These are phyloP conservation scores for Philaenus spumarius DNA, from an alignment of 1,140 invertebrate genomes.

Conservation along the genomic window DNA sequence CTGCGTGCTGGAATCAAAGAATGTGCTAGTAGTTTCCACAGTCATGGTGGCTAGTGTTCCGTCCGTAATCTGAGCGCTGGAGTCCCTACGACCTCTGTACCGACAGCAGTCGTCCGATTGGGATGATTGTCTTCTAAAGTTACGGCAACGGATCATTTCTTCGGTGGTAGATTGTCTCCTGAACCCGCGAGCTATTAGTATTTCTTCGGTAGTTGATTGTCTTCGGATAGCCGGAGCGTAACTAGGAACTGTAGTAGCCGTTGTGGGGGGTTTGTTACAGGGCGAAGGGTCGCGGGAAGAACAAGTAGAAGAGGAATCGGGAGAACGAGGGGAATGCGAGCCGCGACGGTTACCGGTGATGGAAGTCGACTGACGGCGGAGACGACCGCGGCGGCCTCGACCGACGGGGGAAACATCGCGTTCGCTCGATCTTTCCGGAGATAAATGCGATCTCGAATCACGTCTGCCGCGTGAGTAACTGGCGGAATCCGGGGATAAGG, in stretches of 20 bases:
- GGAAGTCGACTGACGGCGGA: constrained; percentile 38
- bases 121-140: constrained; percentile 54
- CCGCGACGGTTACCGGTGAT: constrained; percentile 37
- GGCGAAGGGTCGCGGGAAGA: constrained; percentile 52
- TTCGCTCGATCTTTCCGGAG: constrained; percentile 54
- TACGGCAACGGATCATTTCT: constrained; percentile 84
- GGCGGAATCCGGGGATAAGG: constrained; percentile 80
- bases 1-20: constrained; percentile 88
- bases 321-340: constrained; percentile 47
- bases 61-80: constrained; percentile 82
- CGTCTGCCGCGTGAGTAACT: constrained; percentile 42
- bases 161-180: constrained; percentile 83
- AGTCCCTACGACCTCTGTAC: constrained; percentile 74
- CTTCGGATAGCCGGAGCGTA: constrained; percentile 66
- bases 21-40: constrained; percentile 83
- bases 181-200: constrained; percentile 82
- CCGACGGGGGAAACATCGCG: constrained; percentile 39
- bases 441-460: constrained; percentile 69
- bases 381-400: constrained; percentile 60
- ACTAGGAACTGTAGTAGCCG: constrained; percentile 36
- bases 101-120: constrained; percentile 42
- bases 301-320: constrained; percentile 64
- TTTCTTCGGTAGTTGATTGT: constrained; percentile 87
- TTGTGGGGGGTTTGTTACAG: constrained; percentile 22
- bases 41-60: constrained; percentile 90